A percentile compares a stretch with the other conserved stretches of the same genome.
phyloP scores from a whole-genome alignment of 2,113 vertebrate genomes.

The Calidris pugnax region DNA sequence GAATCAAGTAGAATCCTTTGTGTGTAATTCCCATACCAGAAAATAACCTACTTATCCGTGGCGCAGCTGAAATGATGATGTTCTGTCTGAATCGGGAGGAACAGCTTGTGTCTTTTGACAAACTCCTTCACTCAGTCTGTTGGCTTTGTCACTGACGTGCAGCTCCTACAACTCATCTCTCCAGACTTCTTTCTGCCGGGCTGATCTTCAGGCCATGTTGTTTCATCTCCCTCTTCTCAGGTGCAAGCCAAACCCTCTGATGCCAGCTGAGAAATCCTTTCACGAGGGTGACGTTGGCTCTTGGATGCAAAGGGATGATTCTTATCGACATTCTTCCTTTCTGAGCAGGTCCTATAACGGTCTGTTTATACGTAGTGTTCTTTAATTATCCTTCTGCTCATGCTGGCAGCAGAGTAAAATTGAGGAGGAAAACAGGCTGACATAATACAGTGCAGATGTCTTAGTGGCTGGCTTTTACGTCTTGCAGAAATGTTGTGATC shows the following conservation, averaged over 20 bases:
- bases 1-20: not conserved
- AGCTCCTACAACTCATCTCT: not conserved
- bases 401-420: constrained; percentile 23
- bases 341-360: not conserved
- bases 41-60: not conserved
- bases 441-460: not conserved
- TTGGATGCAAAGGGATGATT: not conserved
- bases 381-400: constrained; percentile 41
- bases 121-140: not conserved
- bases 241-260: not conserved
- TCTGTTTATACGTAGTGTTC: not conserved
- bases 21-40: not conserved
- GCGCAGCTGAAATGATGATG: not conserved
- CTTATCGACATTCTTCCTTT: not conserved
- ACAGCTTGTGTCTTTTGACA: not conserved
- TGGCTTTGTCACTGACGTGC: not conserved
- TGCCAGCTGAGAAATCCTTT: constrained; percentile 14
- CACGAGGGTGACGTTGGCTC: not conserved
- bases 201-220: not conserved
- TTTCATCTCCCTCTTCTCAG: not conserved
- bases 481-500: not conserved
- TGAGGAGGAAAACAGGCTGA: constrained; percentile 12
- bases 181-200: not conserved
- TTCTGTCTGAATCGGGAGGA: not conserved
- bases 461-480: not conserved